Conservation (phyloP, 64 coral and sea anemone genomes). For the Stichodactyla helianthus region DNA sequence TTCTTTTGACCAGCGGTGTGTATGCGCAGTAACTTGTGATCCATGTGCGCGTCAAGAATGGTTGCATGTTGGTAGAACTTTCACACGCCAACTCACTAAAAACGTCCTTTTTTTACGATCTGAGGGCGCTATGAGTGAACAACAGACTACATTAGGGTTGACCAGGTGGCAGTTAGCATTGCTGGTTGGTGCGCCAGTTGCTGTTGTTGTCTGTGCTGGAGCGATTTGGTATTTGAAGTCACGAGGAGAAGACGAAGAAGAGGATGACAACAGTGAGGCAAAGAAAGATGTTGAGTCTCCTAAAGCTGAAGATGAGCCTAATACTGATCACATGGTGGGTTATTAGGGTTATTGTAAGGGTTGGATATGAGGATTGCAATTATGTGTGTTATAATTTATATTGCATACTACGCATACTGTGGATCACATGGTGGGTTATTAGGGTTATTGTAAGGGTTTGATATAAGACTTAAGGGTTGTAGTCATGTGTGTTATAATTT, state of each 20-base stretch:
- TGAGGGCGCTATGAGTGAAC: slow-evolving; percentile 47
- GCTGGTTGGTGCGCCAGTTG: slow-evolving; percentile 45
- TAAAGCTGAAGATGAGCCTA: not conserved
- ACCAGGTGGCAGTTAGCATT: slow-evolving; percentile 51
- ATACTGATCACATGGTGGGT: not conserved
- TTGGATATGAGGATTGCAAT: not conserved
- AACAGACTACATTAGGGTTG: slow-evolving; percentile 30
- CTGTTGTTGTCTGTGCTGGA: slow-evolving; percentile 24
- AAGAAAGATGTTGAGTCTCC: not conserved
- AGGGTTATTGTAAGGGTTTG: no score
- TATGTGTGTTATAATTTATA: no score
- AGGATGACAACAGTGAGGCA: not conserved
- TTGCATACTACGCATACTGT: no score
- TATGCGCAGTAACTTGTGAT: slow-evolving; percentile 13
- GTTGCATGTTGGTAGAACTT: not conserved
- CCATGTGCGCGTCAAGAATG: slow-evolving; percentile 46
- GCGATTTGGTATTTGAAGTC: slow-evolving; percentile 44
- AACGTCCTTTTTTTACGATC: slow-evolving; percentile 14
- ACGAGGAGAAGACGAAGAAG: not conserved
- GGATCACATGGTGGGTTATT: no score
- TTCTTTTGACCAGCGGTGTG: not conserved
- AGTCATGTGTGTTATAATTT: no score
- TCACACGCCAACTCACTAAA: not conserved
- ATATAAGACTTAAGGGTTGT: no score
- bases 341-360: not conserved